Base-by-base conservation (phyloP, 2,888 invertebrate species). In the Eilema sororculum region DNA sequence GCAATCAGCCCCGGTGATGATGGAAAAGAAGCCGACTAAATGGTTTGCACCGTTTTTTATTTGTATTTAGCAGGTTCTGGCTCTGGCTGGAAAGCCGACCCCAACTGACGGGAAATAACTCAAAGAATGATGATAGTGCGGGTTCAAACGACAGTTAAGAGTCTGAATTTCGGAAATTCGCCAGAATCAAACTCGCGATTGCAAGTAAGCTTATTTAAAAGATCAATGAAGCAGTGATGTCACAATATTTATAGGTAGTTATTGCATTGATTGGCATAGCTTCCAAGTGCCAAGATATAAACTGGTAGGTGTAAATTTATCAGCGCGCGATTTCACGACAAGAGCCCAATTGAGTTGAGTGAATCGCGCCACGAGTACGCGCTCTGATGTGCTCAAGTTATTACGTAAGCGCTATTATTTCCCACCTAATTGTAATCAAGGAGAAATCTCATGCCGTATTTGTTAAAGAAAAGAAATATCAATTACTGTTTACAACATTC, bases 391-490 rank as follows among this genome's bases (percentile, higher is more conserved):
- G 33, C 8, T n/a, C n/a, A 61, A 22, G 22, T 12, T 22, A 41
- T 62, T 37, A 62, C 33, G 24, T 41, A 22, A 62, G 22, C 24
- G 62, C 37, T 62, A 37, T 62, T 62, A 62, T 62, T 62, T 22
- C 37, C 5, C n/a, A 24, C 60, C 20, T 20, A 28, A 28, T 28
- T 20, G n/a, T 8, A 3, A 9, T 20, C 20, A 16, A 60, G 9
- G 30, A 8, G 10, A 24, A 57, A 20, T 24, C 12, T 24, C 12
- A 13, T 6, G 24, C 24, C 24, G 10, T 22, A n/a, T 22, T 24
- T 57, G 0, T 0, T 57, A 24, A 57, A 10, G 57, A 24, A 20
- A 46, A 20, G 46, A 20, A 46, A 46, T 20, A 20, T 0, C 8
- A 9, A 52, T 0, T n/a, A 52, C 4, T 16, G 4, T n/a, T n/a